Base-by-base conservation (phyloP, 2,113 vertebrate genomes). In the Anthoscopus minutus region DNA sequence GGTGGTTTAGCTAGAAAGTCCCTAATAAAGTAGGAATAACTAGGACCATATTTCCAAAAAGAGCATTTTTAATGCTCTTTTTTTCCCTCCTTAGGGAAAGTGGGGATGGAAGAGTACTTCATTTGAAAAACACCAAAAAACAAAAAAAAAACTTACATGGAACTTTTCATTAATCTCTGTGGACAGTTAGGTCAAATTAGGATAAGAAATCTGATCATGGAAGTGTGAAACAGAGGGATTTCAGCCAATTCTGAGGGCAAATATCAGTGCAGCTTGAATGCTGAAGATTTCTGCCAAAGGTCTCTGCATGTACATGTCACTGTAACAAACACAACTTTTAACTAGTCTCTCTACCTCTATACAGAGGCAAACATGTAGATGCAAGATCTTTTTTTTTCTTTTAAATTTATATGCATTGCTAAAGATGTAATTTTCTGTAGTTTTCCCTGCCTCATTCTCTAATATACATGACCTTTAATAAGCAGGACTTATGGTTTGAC, bases 381-480 rank as follows among this genome's bases (percentile, higher is more conserved):
- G 57, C 28, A 78, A 89, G 73, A 69, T 62, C 4, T 67, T 58
- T 64, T 37, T 57, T 42, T 40, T 78, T 57, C 71, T 53, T 64
- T 86, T 24, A 11, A 23, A 77, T 94, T 81, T 74, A 86, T 72
- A 57, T 93, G 57, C 61, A 70, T 64, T 0, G 0, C 65, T 88
- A 86, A 89, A 74, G 65, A 67, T 77, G 45, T 79, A 50, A 56
- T 81, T 67, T 83, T 89, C 70, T 74, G 74, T 81, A 51, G 74
- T 64, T 81, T 35, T 72, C 38, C 15, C 62, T 42, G 40, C 50
- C 50, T 87, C 57, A 28, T 76, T 87, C 61, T 60, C 74, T 90
- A 74, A 89, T 88, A 84, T 40, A 51, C 38, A 6, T 62, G 92
- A 96, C 90, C 96, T 97, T 96, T 97, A 92, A 93, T 92, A 92